Percentiles rank a stretch among this genome's conserved stretches.
phyloP scores from a whole-genome alignment of 2,888 invertebrate species.

The Zygothrica quintamaculata region DNA sequence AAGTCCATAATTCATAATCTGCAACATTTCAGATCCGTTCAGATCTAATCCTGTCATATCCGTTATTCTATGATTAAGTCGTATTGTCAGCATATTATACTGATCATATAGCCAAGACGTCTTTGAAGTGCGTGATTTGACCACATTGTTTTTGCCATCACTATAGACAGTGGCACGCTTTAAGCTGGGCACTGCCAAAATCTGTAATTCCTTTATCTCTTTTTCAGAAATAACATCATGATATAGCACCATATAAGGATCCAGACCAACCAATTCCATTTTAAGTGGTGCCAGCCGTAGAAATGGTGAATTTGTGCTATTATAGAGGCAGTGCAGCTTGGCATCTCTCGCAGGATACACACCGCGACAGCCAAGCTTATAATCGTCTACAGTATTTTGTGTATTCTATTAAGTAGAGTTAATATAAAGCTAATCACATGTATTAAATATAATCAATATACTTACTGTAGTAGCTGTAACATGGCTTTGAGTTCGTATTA shows the following conservation, averaged over 20 bases:
- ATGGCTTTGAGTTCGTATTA: constrained; percentile 55
- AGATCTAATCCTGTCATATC: constrained; percentile 81
- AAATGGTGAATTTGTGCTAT: constrained; percentile 73
- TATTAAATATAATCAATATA: constrained; percentile 26
- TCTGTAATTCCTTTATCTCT: constrained; percentile 73
- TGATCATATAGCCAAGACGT: constrained; percentile 76
- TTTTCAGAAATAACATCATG: constrained; percentile 73
- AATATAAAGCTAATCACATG: not conserved
- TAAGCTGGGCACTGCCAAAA: constrained; percentile 63
- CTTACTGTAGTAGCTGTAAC: constrained; percentile 17
- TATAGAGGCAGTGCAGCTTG: constrained; percentile 74
- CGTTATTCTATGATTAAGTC: constrained; percentile 68
- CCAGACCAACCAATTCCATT: constrained; percentile 74
- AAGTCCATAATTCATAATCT: constrained; percentile 82
- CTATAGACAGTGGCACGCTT: constrained; percentile 75
- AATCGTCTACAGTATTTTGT: not conserved
- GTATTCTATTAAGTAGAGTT: constrained; percentile 16
- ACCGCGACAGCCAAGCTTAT: constrained; percentile 77
- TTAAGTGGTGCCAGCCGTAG: constrained; percentile 79
- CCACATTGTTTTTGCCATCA: constrained; percentile 31
- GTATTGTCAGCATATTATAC: constrained; percentile 45
- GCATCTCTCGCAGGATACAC: constrained; percentile 47
- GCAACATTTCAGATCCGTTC: constrained; percentile 74
- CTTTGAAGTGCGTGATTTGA: constrained; percentile 76
- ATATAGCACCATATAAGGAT: constrained; percentile 80